Evolutionary conservation across 2,888 invertebrate genomes (phyloP), one percentile per base, ranked within the genome.

Genomic region (Oscheius sp.): DNA sequence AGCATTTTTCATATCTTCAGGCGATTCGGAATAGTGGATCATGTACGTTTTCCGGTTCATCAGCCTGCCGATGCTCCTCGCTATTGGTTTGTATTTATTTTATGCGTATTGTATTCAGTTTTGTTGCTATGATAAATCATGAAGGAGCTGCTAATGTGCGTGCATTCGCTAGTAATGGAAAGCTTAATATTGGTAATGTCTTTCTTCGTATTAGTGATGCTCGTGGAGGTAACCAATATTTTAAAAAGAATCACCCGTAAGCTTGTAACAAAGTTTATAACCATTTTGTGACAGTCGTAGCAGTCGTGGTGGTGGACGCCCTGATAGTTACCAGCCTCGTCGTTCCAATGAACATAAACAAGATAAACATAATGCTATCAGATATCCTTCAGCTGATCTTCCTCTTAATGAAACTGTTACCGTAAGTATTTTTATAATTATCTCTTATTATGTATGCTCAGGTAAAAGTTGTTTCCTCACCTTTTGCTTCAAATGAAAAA

Each of bases 41-140:
- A 54, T 28, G 54, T 65, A n/a, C 51, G 65, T 9, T 36, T 65
- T 28, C 65, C 65, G n/a, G 17, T 28, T 2, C 38, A 28, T 38
- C 65, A 65, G 30, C 30, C 17, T 8, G 12, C 28, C 2, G 65
- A 49, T 5, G 12, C 36, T 28, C 24, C 41, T 12, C 54, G 38
- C 20, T 65, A 44, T 36, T 36, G 65, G 65, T 54, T 24, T 8
- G 54, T 38, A 2, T n/a, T 41, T 36, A 8, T 32, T 32, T 17
- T n/a, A 9, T 28, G 9, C n/a, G 1, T 22, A 14, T 14, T 41
- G 2, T 6, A 28, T 51, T 56, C 32, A 65, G 65, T 26, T 65
- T 65, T 28, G 54, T 65, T 2, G 36, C 65, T 6, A 65, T 65
- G 65, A 51, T 54, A 17, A 65, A 41, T 36, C 30, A 54, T 12